These are phyloP conservation scores for Huso huso DNA, from an alignment of 2,797 vertebrate genomes.

Conservation along the genomic window DNA sequence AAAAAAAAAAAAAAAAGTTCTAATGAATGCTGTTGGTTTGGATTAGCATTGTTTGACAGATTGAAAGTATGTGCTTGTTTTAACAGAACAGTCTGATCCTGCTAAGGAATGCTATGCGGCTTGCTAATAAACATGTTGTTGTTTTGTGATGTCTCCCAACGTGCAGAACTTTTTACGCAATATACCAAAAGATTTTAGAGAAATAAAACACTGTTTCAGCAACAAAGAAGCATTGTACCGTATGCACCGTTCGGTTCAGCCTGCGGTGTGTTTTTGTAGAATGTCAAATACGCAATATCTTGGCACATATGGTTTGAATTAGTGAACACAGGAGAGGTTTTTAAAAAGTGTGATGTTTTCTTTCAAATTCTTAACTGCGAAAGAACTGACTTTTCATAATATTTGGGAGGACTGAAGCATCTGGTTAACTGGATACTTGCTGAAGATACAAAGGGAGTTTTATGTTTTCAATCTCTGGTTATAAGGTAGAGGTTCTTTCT, in stretches of 20 bases:
- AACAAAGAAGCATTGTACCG: slow-evolving; percentile 44
- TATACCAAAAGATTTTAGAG: slow-evolving; percentile 33
- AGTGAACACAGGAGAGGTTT: no score
- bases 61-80: slow-evolving; percentile 27
- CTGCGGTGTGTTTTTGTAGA: slow-evolving; percentile 13
- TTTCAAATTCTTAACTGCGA: no score
- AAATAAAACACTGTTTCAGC: slow-evolving; percentile 27
- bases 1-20: no score
- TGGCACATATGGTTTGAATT: no score
- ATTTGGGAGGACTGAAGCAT: no score
- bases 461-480: no score
- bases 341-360: no score
- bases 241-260: slow-evolving; percentile 32
- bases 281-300: no score
- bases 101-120: slow-evolving; percentile 34
- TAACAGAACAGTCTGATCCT: slow-evolving; percentile 24
- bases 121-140: slow-evolving; percentile 38
- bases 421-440: no score
- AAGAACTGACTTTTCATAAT: no score
- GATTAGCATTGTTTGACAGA: slow-evolving; percentile 24
- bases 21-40: slow-evolving; percentile 24
- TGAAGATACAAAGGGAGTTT: no score
- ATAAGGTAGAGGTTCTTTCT: no score
- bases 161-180: slow-evolving; percentile 27
- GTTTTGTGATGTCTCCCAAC: slow-evolving; percentile 27